Percentiles rank a stretch among this genome's conserved stretches.
Evolutionary conservation across 2,797 vertebrate genomes (phyloP).

Genomic region (Petrocephalus schoutedeni): DNA sequence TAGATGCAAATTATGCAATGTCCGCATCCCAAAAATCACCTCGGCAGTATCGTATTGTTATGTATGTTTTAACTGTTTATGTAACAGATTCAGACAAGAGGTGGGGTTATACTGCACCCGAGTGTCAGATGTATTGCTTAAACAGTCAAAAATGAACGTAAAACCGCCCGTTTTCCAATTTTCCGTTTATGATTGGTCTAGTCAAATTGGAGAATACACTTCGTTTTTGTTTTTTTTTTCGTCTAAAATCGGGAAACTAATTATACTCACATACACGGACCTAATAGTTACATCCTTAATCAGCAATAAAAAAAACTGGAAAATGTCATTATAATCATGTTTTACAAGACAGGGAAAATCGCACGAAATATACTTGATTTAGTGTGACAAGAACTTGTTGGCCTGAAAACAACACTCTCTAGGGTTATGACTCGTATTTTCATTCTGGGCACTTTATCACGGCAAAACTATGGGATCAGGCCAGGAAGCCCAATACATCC

Average conservation of each 20-base stretch:
- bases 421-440: not conserved
- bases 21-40: too few relatives aligned
- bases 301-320: not conserved
- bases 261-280: not conserved
- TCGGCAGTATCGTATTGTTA: too few relatives aligned
- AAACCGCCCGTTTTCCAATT: not conserved
- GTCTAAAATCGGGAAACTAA: too few relatives aligned
- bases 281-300: not conserved
- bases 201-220: not conserved
- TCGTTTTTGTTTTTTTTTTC: not conserved
- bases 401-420: not conserved
- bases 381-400: not conserved
- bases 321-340: not conserved
- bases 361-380: not conserved
- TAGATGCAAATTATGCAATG: too few relatives aligned
- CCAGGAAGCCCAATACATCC: not conserved
- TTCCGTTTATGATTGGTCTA: not conserved
- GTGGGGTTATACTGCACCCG: too few relatives aligned
- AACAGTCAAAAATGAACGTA: too few relatives aligned
- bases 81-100: too few relatives aligned
- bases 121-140: too few relatives aligned
- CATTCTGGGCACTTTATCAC: not conserved
- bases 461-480: not conserved
- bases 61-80: too few relatives aligned
- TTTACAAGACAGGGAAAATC: not conserved